A percentile compares a stretch with the other conserved stretches of the same genome.
These are phyloP conservation scores for Molorchus minor DNA, from an alignment of 2,888 invertebrate species.

Conservation along the genomic window DNA sequence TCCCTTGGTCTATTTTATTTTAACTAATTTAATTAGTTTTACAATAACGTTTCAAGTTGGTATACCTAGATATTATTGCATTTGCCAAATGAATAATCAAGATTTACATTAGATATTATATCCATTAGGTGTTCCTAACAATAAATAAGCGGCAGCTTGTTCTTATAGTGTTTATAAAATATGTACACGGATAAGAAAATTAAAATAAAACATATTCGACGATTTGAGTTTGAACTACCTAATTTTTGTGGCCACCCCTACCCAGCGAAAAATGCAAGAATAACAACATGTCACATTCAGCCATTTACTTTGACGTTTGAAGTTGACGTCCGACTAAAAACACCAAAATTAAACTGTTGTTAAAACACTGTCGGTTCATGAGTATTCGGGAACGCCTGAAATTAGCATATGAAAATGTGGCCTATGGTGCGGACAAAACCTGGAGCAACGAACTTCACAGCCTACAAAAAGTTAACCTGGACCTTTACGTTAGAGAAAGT, in stretches of 20 bases:
- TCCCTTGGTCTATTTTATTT: too few species aligned
- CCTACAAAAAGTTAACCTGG: conserved; percentile 56
- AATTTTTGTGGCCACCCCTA: conserved; percentile 17
- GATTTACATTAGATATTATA: too few species aligned
- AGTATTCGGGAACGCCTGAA: conserved; percentile 52
- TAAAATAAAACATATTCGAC: too few species aligned
- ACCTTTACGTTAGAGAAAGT: conserved; percentile 47
- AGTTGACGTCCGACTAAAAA: conserved; percentile 33
- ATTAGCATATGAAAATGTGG: conserved; percentile 57
- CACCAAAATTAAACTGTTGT: conserved; percentile 34
- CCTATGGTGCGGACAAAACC: conserved; percentile 55
- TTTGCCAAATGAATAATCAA: too few species aligned
- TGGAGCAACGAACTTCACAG: conserved; percentile 50
- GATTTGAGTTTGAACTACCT: too few species aligned
- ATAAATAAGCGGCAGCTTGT: too few species aligned
- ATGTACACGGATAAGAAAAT: too few species aligned
- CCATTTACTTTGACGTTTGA: conserved; percentile 40
- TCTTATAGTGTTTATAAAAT: too few species aligned
- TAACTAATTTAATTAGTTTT: too few species aligned
- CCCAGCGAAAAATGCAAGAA: conserved; percentile 3
- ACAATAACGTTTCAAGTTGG: too few species aligned
- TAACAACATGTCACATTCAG: conserved; percentile 26
- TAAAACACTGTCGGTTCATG: conserved; percentile 41
- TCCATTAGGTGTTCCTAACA: too few species aligned
- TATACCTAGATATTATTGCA: too few species aligned